phyloP scores from a whole-genome alignment of 2,888 invertebrate species.

The Bellardia bayeri region DNA sequence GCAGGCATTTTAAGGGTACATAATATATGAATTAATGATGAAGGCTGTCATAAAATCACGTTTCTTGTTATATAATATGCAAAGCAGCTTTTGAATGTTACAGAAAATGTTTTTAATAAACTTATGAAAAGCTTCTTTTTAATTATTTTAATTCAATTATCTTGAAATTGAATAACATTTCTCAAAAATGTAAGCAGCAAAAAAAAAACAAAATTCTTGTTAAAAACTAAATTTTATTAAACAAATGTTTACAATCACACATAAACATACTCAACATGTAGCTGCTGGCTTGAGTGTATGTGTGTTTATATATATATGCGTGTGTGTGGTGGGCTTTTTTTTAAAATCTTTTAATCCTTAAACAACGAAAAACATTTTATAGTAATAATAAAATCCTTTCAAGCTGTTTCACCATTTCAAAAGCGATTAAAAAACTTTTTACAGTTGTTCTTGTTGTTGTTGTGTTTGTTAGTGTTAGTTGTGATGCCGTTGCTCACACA shows the following conservation, averaged over 20 bases:
- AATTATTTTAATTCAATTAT: slow-evolving; percentile 35
- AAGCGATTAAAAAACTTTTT: slow-evolving; percentile 73
- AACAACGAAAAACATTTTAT: slow-evolving; percentile 68
- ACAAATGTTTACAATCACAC: slow-evolving; percentile 9
- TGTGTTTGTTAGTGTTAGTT: slow-evolving; percentile 14
- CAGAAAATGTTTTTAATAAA: not conserved
- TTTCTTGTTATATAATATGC: too few species aligned
- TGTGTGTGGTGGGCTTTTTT: slow-evolving; percentile 42
- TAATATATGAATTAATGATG: too few species aligned
- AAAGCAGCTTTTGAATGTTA: not conserved
- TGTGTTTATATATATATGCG: not conserved
- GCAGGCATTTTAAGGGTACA: too few species aligned
- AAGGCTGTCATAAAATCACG: too few species aligned
- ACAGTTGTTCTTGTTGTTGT: slow-evolving; percentile 5
- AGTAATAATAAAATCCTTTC: slow-evolving; percentile 72
- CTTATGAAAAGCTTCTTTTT: not conserved
- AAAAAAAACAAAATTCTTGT: slow-evolving; percentile 17
- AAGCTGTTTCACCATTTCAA: slow-evolving; percentile 73
- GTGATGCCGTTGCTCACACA: slow-evolving; percentile 9
- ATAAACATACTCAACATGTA: not conserved
- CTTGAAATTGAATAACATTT: not conserved
- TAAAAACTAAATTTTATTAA: slow-evolving; percentile 42
- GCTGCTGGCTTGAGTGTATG: not conserved
- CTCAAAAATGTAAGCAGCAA: not conserved
- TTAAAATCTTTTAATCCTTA: slow-evolving; percentile 65